Conservation (phyloP, 2,888 invertebrate species). For the Acronicta alni region DNA sequence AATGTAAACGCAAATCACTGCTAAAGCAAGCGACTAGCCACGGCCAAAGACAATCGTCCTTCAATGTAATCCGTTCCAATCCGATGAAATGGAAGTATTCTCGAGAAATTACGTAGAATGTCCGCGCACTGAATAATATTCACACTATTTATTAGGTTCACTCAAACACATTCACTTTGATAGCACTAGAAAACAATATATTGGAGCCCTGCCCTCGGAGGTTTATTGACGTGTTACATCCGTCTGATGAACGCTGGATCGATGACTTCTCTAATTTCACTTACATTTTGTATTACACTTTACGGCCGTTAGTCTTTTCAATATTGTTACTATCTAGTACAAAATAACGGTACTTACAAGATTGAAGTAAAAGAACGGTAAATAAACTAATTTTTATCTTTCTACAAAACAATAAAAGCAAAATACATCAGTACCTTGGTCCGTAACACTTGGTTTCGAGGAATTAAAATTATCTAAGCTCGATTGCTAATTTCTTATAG, state of each 20-base stretch:
- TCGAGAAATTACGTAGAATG: constrained; percentile 18
- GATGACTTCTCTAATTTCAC: constrained; percentile 74
- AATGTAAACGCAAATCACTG: constrained; percentile 57
- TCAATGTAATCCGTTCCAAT: constrained; percentile 56
- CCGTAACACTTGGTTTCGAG: constrained; percentile 92
- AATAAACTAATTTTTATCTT: constrained; percentile 82
- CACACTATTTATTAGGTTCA: constrained; percentile 59
- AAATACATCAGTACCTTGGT: constrained; percentile 92
- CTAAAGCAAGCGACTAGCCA: constrained; percentile 51
- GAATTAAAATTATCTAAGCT: constrained; percentile 80
- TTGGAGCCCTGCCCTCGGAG: constrained; percentile 83
- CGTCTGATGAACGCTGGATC: constrained; percentile 82
- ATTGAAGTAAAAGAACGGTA: constrained; percentile 79
- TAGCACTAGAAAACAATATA: constrained; percentile 76
- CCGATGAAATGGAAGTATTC: constrained; percentile 20
- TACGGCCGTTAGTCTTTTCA: constrained; percentile 47
- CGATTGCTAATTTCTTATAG: constrained; percentile 78
- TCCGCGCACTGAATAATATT: constrained; percentile 28
- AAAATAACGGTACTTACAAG: constrained; percentile 80
- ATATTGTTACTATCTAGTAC: constrained; percentile 61
- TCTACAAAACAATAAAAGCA: constrained; percentile 72
- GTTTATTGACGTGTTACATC: constrained; percentile 89
- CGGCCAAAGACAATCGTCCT: constrained; percentile 63
- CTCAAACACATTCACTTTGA: constrained; percentile 77
- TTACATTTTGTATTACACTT: constrained; percentile 56